These are phyloP conservation scores for Phalacrocorax carbo DNA, from an alignment of 2,113 vertebrate species.

Conservation along the genomic window DNA sequence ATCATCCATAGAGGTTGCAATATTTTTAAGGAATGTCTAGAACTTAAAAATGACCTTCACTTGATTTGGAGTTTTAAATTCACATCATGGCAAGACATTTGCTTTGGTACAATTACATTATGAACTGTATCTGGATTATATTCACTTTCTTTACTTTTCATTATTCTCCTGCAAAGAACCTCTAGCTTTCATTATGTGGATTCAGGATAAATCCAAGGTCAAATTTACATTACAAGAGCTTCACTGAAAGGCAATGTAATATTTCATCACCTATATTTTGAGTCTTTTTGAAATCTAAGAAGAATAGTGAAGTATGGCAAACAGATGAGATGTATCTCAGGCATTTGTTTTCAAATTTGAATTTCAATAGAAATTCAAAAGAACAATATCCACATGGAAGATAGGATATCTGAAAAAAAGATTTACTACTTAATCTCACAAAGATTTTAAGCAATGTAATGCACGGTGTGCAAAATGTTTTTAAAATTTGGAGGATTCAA, in stretches of 20 bases:
- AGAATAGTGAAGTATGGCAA: background rate
- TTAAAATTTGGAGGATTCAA: background rate
- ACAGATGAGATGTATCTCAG: background rate
- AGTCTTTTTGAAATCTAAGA: background rate
- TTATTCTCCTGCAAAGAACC: background rate
- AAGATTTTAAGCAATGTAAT: background rate
- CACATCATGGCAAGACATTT: background rate
- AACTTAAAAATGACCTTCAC: background rate
- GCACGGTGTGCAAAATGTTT: background rate
- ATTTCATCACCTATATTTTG: background rate
- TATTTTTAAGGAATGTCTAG: background rate
- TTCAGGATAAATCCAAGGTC: slow-evolving; percentile 1
- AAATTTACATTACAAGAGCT: slow-evolving; percentile 21
- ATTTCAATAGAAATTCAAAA: background rate
- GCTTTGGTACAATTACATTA: background rate
- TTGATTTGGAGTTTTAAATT: background rate
- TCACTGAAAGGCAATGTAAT: background rate
- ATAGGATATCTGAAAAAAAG: background rate
- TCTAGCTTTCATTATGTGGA: slow-evolving; percentile 5
- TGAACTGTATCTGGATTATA: background rate
- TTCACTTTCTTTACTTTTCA: slow-evolving; percentile 21
- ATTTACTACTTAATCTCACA: background rate
- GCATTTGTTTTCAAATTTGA: background rate
- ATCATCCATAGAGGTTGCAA: background rate
- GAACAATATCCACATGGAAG: background rate